These are phyloP conservation scores for Galago senegalensis DNA, from an alignment of 2,797 vertebrate species.

Conservation along the genomic window DNA sequence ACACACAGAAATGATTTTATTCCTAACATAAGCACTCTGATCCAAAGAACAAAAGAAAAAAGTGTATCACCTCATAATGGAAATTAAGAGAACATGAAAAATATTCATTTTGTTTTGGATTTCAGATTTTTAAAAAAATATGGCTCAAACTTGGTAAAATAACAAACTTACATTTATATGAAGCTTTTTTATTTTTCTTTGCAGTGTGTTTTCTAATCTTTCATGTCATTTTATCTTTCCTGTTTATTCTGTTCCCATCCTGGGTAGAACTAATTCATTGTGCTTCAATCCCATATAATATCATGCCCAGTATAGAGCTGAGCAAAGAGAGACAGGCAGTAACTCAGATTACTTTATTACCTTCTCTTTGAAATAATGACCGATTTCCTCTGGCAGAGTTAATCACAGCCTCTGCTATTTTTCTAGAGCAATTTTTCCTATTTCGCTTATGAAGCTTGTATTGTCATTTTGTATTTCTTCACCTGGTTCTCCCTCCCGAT, in stretches of 20 bases:
- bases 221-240: slow-evolving; percentile 40
- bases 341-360: neutral
- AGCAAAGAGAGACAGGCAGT: slow-evolving; percentile 31
- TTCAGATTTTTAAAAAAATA: slow-evolving; percentile 46
- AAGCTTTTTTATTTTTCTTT: neutral
- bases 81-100: slow-evolving; percentile 59
- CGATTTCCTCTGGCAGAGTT: neutral
- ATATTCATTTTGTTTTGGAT: slow-evolving; percentile 59
- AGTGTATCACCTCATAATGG: slow-evolving; percentile 45
- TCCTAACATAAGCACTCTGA: slow-evolving; percentile 46
- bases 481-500: neutral
- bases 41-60: slow-evolving; percentile 31
- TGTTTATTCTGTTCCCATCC: slow-evolving; percentile 36
- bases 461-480: neutral
- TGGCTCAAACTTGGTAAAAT: slow-evolving; percentile 20
- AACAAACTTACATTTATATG: neutral
- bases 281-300: neutral
- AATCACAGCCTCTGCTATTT: neutral
- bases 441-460: neutral
- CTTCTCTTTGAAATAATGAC: slow-evolving; percentile 34
- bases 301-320: neutral
- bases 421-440: neutral
- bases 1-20: slow-evolving; percentile 52
- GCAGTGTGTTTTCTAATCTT: neutral
- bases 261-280: neutral